Percentiles rank a stretch among this genome's conserved stretches.
These are phyloP conservation scores for Polyodon spathula DNA, from an alignment of 2,113 vertebrate species.

Conservation along the genomic window DNA sequence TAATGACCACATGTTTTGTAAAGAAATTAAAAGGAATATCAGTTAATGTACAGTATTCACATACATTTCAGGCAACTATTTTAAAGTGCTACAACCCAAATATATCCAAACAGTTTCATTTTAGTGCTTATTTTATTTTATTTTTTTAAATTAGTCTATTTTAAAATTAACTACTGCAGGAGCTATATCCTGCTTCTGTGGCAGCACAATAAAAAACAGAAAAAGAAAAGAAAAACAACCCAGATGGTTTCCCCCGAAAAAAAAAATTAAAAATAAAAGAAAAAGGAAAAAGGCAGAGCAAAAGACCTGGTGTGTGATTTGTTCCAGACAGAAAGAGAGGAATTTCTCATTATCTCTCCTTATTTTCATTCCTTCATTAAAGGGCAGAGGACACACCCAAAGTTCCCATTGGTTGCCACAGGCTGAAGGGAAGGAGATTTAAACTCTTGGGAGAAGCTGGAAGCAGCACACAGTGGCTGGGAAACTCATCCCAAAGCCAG, in stretches of 20 bases:
- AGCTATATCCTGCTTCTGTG: no score
- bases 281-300: background rate
- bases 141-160: no score
- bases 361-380: slow-evolving; percentile 21
- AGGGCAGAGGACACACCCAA: slow-evolving; percentile 43
- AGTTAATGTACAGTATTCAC: no score
- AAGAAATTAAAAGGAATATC: no score
- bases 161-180: no score
- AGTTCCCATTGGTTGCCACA: slow-evolving; percentile 49
- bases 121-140: no score
- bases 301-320: slow-evolving; percentile 14
- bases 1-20: no score
- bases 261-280: background rate
- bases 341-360: slow-evolving; percentile 32
- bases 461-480: slow-evolving; percentile 28
- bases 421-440: slow-evolving; percentile 37
- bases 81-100: no score
- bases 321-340: slow-evolving; percentile 14
- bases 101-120: no score
- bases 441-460: slow-evolving; percentile 28
- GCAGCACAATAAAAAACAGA: no score
- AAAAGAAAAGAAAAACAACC: no score
- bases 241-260: background rate
- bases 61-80: no score
- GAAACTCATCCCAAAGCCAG: slow-evolving; percentile 30